Evolutionary conservation across 2,797 vertebrate species (phyloP).

Genomic region (Sebastes diaconus): DNA sequence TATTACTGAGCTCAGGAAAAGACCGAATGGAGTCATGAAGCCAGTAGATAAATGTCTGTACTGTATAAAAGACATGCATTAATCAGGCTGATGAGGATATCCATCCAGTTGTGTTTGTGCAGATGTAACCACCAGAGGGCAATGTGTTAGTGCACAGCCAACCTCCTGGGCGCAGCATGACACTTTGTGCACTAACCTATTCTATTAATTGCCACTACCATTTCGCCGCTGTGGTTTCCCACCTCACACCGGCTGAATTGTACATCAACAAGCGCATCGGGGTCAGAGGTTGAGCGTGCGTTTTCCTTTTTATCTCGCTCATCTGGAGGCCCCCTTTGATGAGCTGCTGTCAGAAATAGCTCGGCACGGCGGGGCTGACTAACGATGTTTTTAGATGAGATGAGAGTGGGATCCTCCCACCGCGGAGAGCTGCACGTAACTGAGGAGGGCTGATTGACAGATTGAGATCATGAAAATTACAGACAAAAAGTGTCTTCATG

Average conservation of each 20-base stretch:
- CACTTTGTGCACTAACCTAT: constrained; percentile 18
- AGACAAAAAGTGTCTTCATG: constrained; percentile 58
- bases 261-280: constrained; percentile 5
- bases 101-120: neutral
- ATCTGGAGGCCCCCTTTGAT: constrained; percentile 31
- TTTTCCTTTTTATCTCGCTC: constrained; percentile 11
- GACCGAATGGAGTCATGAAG: constrained; percentile 10
- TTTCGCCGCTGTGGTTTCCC: constrained; percentile 7
- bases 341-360: constrained; percentile 49
- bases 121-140: constrained; percentile 63
- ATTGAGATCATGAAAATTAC: constrained; percentile 73
- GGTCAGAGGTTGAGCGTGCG: constrained; percentile 40
- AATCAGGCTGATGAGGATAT: neutral
- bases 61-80: neutral
- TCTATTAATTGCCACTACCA: constrained; percentile 20
- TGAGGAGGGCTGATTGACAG: constrained; percentile 65
- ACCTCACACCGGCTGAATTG: neutral
- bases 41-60: neutral
- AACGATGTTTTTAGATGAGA: constrained; percentile 58
- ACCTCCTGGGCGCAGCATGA: constrained; percentile 19
- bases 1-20: neutral
- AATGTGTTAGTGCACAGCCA: constrained; percentile 44
- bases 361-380: constrained; percentile 28
- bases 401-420: constrained; percentile 48
- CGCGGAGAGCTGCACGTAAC: constrained; percentile 32